phyloP scores from a whole-genome alignment of 2,888 invertebrate genomes.

The Corbicula japonica region DNA sequence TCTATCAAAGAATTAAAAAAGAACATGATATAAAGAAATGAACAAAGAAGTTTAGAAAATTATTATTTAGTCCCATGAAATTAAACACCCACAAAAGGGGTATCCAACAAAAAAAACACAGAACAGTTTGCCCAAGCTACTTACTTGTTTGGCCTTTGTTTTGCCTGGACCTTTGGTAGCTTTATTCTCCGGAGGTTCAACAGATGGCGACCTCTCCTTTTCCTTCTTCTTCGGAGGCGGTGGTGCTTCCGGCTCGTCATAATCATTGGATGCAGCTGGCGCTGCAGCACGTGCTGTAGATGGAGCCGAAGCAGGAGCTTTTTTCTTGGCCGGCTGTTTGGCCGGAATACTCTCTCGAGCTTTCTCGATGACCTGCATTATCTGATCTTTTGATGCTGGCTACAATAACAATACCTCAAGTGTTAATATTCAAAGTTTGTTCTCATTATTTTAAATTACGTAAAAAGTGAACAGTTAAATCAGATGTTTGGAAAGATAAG shows the following conservation, averaged over 20 bases:
- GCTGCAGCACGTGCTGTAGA: slow-evolving; percentile 49
- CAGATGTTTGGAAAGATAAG: too few relatives aligned
- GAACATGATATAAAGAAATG: too few relatives aligned
- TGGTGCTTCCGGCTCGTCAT: slow-evolving; percentile 70
- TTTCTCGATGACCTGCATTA: slow-evolving; percentile 94
- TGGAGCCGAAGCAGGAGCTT: slow-evolving; percentile 67
- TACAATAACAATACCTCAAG: too few relatives aligned
- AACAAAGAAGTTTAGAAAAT: too few relatives aligned
- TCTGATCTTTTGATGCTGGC: slow-evolving; percentile 88
- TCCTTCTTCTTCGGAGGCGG: slow-evolving; percentile 68
- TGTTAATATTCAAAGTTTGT: too few relatives aligned
- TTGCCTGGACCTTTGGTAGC: slow-evolving; percentile 61
- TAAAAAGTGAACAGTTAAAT: too few relatives aligned
- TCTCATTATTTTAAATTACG: too few relatives aligned
- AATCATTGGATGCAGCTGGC: slow-evolving; percentile 62
- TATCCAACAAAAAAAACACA: neutral
- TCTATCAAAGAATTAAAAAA: too few relatives aligned
- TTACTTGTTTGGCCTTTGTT: slow-evolving; percentile 69
- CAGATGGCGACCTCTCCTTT: slow-evolving; percentile 66
- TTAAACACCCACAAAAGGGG: too few relatives aligned
- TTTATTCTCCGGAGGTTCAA: slow-evolving; percentile 63
- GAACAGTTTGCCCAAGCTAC: slow-evolving; percentile 6
- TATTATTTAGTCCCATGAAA: too few relatives aligned
- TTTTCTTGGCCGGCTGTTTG: slow-evolving; percentile 87
- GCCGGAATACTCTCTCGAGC: slow-evolving; percentile 94